Base-by-base conservation (phyloP, 2,888 invertebrate genomes). In the Nudaria mundana region DNA sequence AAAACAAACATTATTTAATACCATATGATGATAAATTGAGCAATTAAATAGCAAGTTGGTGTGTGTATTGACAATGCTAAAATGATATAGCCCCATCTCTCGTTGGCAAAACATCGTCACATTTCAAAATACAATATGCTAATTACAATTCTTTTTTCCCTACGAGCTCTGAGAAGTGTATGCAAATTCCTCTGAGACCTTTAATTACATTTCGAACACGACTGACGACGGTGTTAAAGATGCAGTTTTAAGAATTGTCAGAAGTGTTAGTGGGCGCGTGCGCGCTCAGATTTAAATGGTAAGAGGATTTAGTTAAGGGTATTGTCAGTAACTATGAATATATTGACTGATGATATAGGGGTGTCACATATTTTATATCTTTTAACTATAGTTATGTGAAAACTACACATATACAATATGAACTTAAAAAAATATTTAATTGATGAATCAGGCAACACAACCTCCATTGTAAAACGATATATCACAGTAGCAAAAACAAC, bases 71-170 rank as follows among this genome's bases (percentile, higher is more conserved):
- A n/a, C n/a, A n/a, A n/a, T n/a, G n/a, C n/a, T 76, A 76, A 66
- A 73, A 70, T 61, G 55, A 66, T 71, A 69, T 54, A 39, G 63
- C 77, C 76, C 85, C 82, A 84, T 85, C 87, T 78, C 82, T 80
- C 85, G 77, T 83, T 73, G 67, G 75, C 76, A 81, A 76, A 73
- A 73, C 73, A 81, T 81, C 84, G 76, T 86, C 86, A 86, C 85
- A 83, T 83, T 84, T 86, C 81, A 82, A 83, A 86, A 81, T 81
- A 81, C 85, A 86, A 87, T 87, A 88, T 88, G 88, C 87, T 87
- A 87, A 88, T 88, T 87, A 87, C 81, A 77, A 79, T 71, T 65
- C 24, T 33, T 59, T 61, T 68, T 73, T 78, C 82, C 82, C 76
- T 80, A 81, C 81, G 73, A 80, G 75, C 83, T 86, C 86, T 83